Base-by-base conservation (phyloP, 2,888 invertebrate species). In the Drosophila falleni region DNA sequence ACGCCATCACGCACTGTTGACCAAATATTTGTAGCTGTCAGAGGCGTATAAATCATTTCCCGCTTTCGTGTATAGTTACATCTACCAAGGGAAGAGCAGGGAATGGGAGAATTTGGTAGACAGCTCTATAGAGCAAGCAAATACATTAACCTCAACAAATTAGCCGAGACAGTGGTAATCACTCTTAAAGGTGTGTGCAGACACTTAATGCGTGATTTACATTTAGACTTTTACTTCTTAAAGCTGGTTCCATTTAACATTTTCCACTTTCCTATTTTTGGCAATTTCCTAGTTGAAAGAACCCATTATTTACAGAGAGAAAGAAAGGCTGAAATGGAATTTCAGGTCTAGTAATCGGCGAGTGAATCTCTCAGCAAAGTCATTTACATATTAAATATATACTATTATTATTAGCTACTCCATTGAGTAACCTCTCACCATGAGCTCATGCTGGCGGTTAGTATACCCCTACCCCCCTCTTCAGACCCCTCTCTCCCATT, bases 41-140 rank as follows among this genome's bases (percentile, higher is more conserved):
- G 56, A 49, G 58, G 15, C 53, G 58, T 72, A 88, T 85, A 88
- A 85, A 85, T 85, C 85, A 79, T 69, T 65, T 71, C 64, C 74
- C 71, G 71, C 64, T 50, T 65, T 60, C 31, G 50, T 59, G 42
- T 59, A 26, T 59, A 26, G 44, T 56, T 47, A 47, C 44, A 41
- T 35, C 13, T 16, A 16, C 31, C 26, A 11, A 54, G 37, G 44
- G 29, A 8, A 39, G 10, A 15, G 16, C n/a, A 6, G 61, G 11
- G 11, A 29, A 15, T 5, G 15, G 10, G 29, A 11, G 2, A 46
- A 3, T 6, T 2, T 2, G 46, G n/a, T 15, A n/a, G 6, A 11
- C 13, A 16, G 2, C 35, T 55, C 15, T 23, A 26, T 33, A 37
- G 15, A 47, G 31, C 42, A 53, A 54, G 23, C 31, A 54, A 9